These are phyloP conservation scores for Sminthopsis crassicaudata DNA, from an alignment of 2,113 vertebrate species.

Conservation along the genomic window DNA sequence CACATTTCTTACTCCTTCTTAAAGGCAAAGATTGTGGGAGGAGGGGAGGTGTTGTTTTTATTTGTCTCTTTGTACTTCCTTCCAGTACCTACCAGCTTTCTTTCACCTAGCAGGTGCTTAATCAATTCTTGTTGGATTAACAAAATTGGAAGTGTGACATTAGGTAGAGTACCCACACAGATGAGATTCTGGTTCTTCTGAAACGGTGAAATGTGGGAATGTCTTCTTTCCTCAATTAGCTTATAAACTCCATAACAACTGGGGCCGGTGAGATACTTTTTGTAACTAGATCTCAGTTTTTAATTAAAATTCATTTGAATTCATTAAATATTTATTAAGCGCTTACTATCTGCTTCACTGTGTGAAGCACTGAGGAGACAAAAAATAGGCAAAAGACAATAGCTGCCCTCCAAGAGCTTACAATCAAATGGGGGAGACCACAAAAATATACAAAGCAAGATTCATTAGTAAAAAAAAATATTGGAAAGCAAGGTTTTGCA, in stretches of 20 bases:
- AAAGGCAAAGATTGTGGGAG: not conserved
- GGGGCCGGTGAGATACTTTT: not conserved
- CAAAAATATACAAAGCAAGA: not conserved
- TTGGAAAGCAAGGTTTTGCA: no score
- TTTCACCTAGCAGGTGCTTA: not conserved
- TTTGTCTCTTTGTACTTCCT: not conserved
- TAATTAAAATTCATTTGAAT: not conserved
- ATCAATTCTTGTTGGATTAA: not conserved
- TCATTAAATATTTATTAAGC: not conserved
- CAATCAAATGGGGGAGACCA: not conserved
- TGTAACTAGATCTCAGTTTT: not conserved
- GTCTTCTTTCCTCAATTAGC: not conserved
- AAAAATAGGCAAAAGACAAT: not conserved
- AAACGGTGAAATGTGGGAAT: not conserved
- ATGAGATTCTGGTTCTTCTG: not conserved
- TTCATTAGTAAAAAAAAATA: not conserved
- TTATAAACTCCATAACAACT: not conserved
- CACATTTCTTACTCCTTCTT: not conserved
- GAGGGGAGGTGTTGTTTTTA: not conserved
- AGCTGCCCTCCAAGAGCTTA: not conserved
- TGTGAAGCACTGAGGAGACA: not conserved
- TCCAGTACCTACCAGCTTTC: not conserved
- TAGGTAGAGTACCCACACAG: not conserved
- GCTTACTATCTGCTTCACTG: not conserved
- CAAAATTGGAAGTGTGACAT: not conserved